Evolutionary conservation across 2,797 vertebrate genomes (phyloP).

Genomic region (Microcaecilia unicolor): DNA sequence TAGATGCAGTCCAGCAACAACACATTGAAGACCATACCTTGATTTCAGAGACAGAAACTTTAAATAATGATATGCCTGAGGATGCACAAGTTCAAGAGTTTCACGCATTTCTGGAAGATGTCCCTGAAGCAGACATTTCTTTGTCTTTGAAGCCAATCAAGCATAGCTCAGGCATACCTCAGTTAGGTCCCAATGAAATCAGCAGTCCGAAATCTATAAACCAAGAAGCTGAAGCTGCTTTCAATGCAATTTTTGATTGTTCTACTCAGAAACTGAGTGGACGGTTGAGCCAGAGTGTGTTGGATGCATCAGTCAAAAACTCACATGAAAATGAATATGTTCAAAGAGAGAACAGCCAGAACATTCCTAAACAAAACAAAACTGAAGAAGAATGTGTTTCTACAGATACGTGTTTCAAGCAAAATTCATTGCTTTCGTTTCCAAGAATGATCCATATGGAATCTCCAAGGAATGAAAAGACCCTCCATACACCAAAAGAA

Average conservation of each 20-base stretch:
- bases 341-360: constrained; percentile 16
- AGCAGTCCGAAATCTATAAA: constrained; percentile 33
- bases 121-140: constrained; percentile 7
- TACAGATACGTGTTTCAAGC: neutral
- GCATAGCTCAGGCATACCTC: constrained; percentile 1
- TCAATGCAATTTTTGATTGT: constrained; percentile 76
- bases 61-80: constrained; percentile 9
- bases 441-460: neutral
- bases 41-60: constrained; percentile 19
- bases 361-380: constrained; percentile 6
- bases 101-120: constrained; percentile 1
- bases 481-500: neutral
- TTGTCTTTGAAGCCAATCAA: constrained; percentile 9
- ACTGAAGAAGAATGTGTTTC: neutral
- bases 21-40: constrained; percentile 20
- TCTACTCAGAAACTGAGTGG: constrained; percentile 69
- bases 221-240: constrained; percentile 53
- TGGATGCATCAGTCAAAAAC: constrained; percentile 27
- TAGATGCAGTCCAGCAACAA: constrained; percentile 55
- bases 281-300: constrained; percentile 54
- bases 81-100: constrained; percentile 4
- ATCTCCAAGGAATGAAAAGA: neutral
- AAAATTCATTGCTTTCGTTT: neutral
- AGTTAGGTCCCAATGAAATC: constrained; percentile 1
- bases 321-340: constrained; percentile 12